These are phyloP conservation scores for Puma concolor DNA, from an alignment of 2,113 vertebrate species.

Conservation along the genomic window DNA sequence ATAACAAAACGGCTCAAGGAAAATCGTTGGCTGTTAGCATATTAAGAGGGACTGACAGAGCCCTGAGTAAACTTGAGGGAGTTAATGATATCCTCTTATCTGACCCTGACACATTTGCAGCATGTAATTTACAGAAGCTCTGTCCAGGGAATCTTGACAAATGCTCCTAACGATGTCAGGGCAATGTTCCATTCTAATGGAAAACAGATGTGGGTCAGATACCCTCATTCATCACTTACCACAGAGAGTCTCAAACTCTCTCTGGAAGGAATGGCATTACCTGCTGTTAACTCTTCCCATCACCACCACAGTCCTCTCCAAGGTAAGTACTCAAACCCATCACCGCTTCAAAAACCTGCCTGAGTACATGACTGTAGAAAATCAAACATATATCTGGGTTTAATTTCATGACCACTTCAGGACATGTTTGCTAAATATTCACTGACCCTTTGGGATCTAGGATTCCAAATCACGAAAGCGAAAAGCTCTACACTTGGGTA, in stretches of 20 bases:
- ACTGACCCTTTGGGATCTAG: constrained; percentile 6
- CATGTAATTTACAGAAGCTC: constrained; percentile 94
- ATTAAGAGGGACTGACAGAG: constrained; percentile 85
- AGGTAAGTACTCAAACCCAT: background rate
- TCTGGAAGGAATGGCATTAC: constrained; percentile 87
- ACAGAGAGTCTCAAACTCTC: constrained; percentile 81
- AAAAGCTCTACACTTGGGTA: background rate
- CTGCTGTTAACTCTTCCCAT: constrained; percentile 85
- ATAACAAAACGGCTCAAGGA: constrained; percentile 85
- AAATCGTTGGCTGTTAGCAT: constrained; percentile 81
- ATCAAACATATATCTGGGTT: constrained; percentile 61
- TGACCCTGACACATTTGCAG: constrained; percentile 93
- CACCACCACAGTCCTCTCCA: constrained; percentile 51
- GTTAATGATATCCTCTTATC: constrained; percentile 92
- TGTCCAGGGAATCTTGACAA: constrained; percentile 93
- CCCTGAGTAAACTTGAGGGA: constrained; percentile 86
- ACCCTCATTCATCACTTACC: constrained; percentile 89
- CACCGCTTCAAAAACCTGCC: constrained; percentile 20
- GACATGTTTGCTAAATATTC: constrained; percentile 51
- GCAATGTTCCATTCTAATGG: constrained; percentile 94
- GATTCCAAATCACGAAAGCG: background rate
- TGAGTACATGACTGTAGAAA: constrained; percentile 57
- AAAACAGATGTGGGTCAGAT: constrained; percentile 95
- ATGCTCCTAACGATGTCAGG: constrained; percentile 91
- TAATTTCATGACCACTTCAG: constrained; percentile 42